Base-by-base conservation (phyloP, 2,888 invertebrate species). In the Amaurobius ferox region DNA sequence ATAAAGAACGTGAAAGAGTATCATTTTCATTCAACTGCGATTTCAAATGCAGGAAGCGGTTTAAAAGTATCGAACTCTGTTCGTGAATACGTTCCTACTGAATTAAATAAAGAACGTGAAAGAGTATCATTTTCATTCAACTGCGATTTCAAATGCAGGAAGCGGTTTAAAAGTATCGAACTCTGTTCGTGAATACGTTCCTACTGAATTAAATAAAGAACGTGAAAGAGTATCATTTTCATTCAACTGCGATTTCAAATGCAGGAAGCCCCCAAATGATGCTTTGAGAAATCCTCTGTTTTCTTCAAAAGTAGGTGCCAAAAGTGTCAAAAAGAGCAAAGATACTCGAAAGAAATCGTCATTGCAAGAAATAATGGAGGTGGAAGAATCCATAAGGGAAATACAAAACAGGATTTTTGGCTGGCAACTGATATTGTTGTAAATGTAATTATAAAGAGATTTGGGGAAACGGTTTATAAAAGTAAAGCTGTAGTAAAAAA, bases 391-490 rank as follows among this genome's bases (percentile, higher is more conserved):
- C 35, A 94, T 94, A 73, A 96, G 95, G 90, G 96, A 96, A 90
- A 94, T 94, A 90, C 90, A 90, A 66, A 92, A 92, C 86, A 89
- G 95, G 95, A 96, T 90, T 95, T 96, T 90, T 99, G 98, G 99
- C 91, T 99, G 0, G 93, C 94, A 9, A 23, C 90, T 89, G 95
- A 94, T 2, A 95, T 98, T 29, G 93, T 97, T 0, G 97, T 98
- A 0, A 98, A 98, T 93, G 94, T 99, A 0, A 92, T 96, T 0
- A 96, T 97, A 0, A 96, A 96, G 90, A 94, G 94, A 5, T 92
- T 98, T 1, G 98, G 98, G 0, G 95, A 96, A 0, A 95, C 95
- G 89, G 98, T 94, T 91, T 96, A 96, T 91, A 97, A 97, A 90
- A 94, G 96, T 89, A 99, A 99, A 91, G 98, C 95, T 0, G 93